Evolutionary conservation across 2,888 invertebrate species (phyloP).

Genomic region (Tenthredo scrophulariae): DNA sequence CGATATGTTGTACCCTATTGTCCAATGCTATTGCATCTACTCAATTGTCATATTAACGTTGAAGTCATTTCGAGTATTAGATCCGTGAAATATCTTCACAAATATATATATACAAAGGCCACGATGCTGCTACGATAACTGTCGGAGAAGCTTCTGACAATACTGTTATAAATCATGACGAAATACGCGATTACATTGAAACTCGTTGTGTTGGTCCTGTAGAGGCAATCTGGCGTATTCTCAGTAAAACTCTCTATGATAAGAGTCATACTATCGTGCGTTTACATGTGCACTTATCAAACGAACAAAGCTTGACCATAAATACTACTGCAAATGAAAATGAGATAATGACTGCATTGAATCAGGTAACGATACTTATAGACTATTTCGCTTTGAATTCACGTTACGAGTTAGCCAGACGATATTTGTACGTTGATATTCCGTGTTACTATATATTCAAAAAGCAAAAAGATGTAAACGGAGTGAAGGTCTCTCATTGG

Average conservation of each 20-base stretch:
- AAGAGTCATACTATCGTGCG: slow-evolving; percentile 37
- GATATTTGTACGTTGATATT: slow-evolving; percentile 52
- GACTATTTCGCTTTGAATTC: slow-evolving; percentile 52
- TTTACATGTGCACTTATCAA: slow-evolving; percentile 38
- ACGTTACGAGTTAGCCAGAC: slow-evolving; percentile 26
- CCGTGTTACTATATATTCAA: slow-evolving; percentile 55
- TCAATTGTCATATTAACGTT: slow-evolving; percentile 69
- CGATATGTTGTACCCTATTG: slow-evolving; percentile 69
- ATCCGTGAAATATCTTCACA: slow-evolving; percentile 67
- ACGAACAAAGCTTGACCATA: slow-evolving; percentile 9
- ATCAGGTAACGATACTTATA: slow-evolving; percentile 57
- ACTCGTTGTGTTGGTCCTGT: slow-evolving; percentile 61
- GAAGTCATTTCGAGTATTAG: slow-evolving; percentile 64
- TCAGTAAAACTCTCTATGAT: not conserved
- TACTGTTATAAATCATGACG: slow-evolving; percentile 56
- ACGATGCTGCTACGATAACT: slow-evolving; percentile 61
- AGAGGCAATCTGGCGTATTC: slow-evolving; percentile 55
- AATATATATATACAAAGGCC: slow-evolving; percentile 67
- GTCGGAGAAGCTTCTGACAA: slow-evolving; percentile 1
- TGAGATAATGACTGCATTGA: slow-evolving; percentile 65
- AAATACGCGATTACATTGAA: slow-evolving; percentile 60
- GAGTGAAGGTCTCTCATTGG: not conserved
- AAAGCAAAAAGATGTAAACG: not conserved
- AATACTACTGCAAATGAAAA: slow-evolving; percentile 58
- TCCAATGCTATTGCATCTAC: slow-evolving; percentile 58